A percentile compares a stretch with the other conserved stretches of the same genome.
Conservation (phyloP, 2,888 invertebrate genomes). For the Tetanocera ferruginea region DNA sequence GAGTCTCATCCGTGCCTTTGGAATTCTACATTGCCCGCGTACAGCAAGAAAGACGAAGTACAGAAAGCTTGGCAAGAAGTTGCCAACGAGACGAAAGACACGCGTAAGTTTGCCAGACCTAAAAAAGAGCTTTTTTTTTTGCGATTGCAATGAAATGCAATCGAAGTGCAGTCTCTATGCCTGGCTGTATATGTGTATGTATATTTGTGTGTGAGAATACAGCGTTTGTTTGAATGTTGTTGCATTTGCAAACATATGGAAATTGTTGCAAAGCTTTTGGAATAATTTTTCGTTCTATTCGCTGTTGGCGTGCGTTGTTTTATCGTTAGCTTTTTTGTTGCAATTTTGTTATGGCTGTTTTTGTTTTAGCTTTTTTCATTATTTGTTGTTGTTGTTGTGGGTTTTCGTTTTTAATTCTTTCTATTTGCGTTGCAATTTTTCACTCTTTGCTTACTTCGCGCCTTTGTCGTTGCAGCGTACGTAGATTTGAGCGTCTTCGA, state of each 20-base stretch:
- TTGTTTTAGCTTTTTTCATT: constrained; percentile 44
- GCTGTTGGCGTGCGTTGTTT: constrained; percentile 33
- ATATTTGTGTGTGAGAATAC: constrained; percentile 24
- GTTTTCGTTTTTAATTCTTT: neutral
- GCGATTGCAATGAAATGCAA: constrained; percentile 17
- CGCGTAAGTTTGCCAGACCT: constrained; percentile 56
- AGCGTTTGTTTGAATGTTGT: constrained; percentile 49
- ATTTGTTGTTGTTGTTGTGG: constrained; percentile 24
- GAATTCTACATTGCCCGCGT: constrained; percentile 65
- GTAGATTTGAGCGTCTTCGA: constrained; percentile 42
- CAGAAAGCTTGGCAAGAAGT: constrained; percentile 66
- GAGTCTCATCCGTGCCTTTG: constrained; percentile 63
- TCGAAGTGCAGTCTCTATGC: constrained; percentile 16
- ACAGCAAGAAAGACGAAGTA: constrained; percentile 66
- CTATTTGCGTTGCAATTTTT: neutral
- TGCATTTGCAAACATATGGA: constrained; percentile 53
- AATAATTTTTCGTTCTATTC: constrained; percentile 50
- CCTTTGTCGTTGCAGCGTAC: neutral
- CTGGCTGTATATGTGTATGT: constrained; percentile 29
- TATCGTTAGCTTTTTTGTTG: constrained; percentile 30
- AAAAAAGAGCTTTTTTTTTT: constrained; percentile 29
- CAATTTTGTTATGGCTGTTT: constrained; percentile 28
- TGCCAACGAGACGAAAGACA: constrained; percentile 66
- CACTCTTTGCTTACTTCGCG: neutral
- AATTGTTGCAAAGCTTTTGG: constrained; percentile 47